Conservation (phyloP, 2,888 invertebrate species). For the Thymelicus acteon region DNA sequence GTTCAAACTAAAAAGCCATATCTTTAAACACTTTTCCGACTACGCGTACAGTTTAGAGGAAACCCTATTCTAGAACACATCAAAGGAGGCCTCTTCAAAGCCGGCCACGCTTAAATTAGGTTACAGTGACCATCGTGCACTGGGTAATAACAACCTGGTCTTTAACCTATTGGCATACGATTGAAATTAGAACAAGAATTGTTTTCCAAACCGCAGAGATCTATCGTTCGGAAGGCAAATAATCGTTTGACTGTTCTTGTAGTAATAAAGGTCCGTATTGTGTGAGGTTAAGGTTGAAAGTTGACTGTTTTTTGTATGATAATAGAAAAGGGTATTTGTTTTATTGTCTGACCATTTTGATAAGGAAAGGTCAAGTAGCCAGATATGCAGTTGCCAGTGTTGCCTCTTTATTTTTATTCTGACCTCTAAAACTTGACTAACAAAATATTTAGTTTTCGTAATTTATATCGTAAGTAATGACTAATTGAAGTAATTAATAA, state of each 20-base stretch:
- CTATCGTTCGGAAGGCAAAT: conserved; percentile 1
- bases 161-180: conserved; percentile 24
- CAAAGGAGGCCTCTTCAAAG: conserved; percentile 50
- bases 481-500: too few species aligned
- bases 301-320: not conserved
- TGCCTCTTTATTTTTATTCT: conserved; percentile 13
- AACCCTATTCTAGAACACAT: conserved; percentile 41
- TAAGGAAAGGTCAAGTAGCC: conserved; percentile 30
- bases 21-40: conserved; percentile 15
- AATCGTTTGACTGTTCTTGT: conserved; percentile 5
- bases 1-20: not conserved
- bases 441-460: too few species aligned
- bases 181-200: conserved; percentile 17
- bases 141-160: conserved; percentile 6
- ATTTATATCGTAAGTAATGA: too few species aligned
- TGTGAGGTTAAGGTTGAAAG: not conserved
- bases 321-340: conserved; percentile 13
- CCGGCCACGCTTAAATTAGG: conserved; percentile 45
- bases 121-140: conserved; percentile 34
- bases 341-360: conserved; percentile 27
- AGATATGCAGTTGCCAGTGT: conserved; percentile 4
- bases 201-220: conserved; percentile 1
- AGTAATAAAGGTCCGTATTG: not conserved
- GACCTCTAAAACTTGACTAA: not conserved
- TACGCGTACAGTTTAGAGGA: conserved; percentile 25